A percentile compares a stretch with the other conserved stretches of the same genome.
Conservation (phyloP, 2,113 vertebrate species). For the Panurus biarmicus region DNA sequence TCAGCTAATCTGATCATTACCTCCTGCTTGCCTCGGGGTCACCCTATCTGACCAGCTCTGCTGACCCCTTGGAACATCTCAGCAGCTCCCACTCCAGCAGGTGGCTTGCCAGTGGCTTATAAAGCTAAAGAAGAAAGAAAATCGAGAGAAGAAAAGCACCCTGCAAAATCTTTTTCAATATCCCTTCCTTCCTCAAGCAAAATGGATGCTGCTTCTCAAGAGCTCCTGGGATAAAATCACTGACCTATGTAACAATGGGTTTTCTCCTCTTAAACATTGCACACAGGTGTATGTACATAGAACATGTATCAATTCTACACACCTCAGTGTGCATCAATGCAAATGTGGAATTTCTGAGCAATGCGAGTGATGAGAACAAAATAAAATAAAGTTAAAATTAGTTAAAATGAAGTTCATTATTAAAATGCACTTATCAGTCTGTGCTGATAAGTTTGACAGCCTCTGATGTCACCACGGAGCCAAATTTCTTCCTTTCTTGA, state of each 20-base stretch:
- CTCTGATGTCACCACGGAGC: neutral
- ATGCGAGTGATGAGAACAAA: neutral
- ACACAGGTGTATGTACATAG: rapidly evolving
- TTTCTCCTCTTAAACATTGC: neutral
- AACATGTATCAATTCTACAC: neutral
- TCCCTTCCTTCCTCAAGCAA: neutral
- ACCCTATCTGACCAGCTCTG: neutral
- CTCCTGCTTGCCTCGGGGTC: neutral
- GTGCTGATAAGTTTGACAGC: neutral
- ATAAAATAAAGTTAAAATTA: too few species aligned
- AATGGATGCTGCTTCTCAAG: neutral
- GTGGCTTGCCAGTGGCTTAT: neutral
- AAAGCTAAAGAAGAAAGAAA: neutral
- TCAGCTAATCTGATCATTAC: neutral
- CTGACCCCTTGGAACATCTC: neutral
- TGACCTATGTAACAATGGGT: rapidly evolving
- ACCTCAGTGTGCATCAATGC: neutral
- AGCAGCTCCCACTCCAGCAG: neutral
- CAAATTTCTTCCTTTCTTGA: neutral
- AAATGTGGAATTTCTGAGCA: neutral
- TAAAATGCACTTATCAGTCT: neutral
- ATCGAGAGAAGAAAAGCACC: neutral
- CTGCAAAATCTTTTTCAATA: neutral
- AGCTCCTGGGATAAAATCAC: neutral
- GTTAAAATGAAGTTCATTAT: neutral